A percentile compares a stretch with the other conserved stretches of the same genome.
phyloP scores from a whole-genome alignment of 2,797 vertebrate species.

The Eospalax fontanierii region DNA sequence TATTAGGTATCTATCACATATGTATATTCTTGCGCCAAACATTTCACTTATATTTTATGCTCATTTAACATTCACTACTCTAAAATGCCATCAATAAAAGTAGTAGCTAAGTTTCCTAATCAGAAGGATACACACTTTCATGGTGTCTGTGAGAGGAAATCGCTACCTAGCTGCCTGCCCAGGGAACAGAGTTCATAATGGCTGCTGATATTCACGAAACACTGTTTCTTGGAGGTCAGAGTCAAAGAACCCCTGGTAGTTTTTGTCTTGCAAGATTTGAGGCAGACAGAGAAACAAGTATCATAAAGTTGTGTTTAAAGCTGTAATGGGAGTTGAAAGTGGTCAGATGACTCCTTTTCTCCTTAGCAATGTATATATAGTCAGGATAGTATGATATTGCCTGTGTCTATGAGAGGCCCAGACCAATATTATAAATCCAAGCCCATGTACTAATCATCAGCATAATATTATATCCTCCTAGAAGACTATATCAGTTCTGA shows the following conservation, averaged over 20 bases:
- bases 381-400: not conserved
- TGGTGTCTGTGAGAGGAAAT: not conserved
- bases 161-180: not conserved
- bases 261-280: not conserved
- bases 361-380: not conserved
- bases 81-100: not conserved
- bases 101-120: not conserved
- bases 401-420: not conserved
- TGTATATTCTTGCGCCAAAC: not conserved
- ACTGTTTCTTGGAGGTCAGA: not conserved
- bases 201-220: not conserved
- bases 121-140: not conserved
- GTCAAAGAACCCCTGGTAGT: not conserved
- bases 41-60: not conserved
- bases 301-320: not conserved
- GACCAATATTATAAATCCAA: not conserved
- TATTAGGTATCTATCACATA: not conserved
- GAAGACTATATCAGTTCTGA: not conserved
- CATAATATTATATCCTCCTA: not conserved
- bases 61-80: constrained; percentile 22
- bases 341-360: not conserved
- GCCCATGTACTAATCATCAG: not conserved
- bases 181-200: fast-evolving
- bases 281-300: not conserved
- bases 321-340: constrained; percentile 15